Evolutionary conservation across 1,140 invertebrate genomes (phyloP).

Genomic region (Drosophila subpulchrella): DNA sequence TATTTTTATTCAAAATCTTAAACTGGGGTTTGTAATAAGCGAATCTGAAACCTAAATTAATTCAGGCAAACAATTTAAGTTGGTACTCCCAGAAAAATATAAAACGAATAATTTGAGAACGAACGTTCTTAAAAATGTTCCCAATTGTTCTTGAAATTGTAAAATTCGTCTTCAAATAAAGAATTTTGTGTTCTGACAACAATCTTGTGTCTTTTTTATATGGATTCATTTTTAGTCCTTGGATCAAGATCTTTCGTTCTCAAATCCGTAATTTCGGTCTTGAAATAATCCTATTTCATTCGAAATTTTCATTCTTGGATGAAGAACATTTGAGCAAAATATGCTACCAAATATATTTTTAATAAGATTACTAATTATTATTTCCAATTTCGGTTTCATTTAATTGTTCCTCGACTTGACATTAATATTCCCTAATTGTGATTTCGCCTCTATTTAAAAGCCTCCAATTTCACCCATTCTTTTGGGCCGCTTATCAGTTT

Average conservation of each 20-base stretch:
- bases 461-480: slow-evolving; percentile 29
- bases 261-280: no score
- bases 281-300: no score
- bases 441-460: slow-evolving; percentile 1
- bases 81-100: no score
- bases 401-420: not conserved
- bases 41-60: not conserved
- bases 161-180: no score
- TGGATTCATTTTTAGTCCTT: no score
- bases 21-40: not conserved
- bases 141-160: no score
- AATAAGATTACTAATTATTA: not conserved
- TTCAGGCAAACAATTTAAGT: not conserved
- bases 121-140: no score
- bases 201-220: no score
- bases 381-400: slow-evolving; percentile 1
- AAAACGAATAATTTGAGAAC: not conserved
- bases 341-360: not conserved
- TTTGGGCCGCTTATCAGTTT: slow-evolving; percentile 35
- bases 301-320: no score
- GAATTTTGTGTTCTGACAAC: no score
- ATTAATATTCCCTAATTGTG: slow-evolving; percentile 8
- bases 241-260: no score
- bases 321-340: not conserved
- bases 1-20: no score